These are phyloP conservation scores for Lacerta bilineata DNA, from an alignment of 2,797 vertebrate genomes.

Conservation along the genomic window DNA sequence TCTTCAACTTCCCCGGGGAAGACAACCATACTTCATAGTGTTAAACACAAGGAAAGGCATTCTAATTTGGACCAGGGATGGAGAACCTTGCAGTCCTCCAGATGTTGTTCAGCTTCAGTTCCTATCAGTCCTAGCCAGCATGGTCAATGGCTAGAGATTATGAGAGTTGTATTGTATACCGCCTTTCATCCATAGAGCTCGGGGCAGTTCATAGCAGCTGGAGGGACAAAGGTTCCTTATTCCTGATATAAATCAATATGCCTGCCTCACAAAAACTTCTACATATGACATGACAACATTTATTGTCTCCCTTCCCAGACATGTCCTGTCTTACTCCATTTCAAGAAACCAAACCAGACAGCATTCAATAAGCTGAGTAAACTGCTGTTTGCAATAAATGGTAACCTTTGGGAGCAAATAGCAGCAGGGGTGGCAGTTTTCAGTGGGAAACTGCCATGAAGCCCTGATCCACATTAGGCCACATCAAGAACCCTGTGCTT, in stretches of 20 bases:
- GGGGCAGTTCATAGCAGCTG: no score
- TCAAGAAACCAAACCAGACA: not conserved
- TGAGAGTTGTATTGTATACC: no score
- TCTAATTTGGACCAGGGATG: no score
- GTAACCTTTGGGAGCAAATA: not conserved
- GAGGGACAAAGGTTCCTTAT: no score
- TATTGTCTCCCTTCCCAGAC: not conserved
- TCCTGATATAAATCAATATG: not conserved
- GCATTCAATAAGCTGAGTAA: not conserved
- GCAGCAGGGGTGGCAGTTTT: no score
- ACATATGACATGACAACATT: not conserved
- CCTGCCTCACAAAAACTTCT: not conserved
- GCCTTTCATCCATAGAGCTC: no score
- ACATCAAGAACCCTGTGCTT: not conserved
- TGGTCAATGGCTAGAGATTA: no score
- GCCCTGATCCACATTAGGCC: not conserved
- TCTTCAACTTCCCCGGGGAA: not conserved
- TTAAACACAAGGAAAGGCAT: not conserved
- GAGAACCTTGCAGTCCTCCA: not conserved
- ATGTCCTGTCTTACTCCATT: not conserved
- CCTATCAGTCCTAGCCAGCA: no score
- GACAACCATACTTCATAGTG: slow-evolving; percentile 13
- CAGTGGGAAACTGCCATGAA: not conserved
- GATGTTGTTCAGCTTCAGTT: no score
- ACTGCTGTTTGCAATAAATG: not conserved